Evolutionary conservation across 2,113 vertebrate species (phyloP), one percentile per base, ranked within the genome.

Genomic region (Pagrus major): DNA sequence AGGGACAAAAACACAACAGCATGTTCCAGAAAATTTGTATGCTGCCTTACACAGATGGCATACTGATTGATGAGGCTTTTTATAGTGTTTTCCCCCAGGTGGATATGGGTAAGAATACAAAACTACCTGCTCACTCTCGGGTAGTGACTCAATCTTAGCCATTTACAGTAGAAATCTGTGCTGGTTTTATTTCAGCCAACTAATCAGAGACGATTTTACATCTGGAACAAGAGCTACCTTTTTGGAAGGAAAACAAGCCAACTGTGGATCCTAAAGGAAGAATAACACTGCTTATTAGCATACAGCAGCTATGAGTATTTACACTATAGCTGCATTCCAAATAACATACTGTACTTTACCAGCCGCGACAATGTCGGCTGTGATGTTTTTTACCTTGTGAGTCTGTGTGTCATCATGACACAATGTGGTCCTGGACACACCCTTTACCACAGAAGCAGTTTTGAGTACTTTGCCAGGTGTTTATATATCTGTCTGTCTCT

Each of bases 1-100:
- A 61, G 35, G n/a, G 41, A 76, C 20, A 49, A 52, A 71, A 79
- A 51, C 55, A 52, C 44, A 71, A 16, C 25, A 49, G 39, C n/a
- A 44, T 31, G 12, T 12, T 60, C 2, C 75, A 25, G 52, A 5
- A 73, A 76, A 78, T 27, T 21, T 69, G 42, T 52, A 31, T 9
- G 14, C 31, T 47, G 18, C 37, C 70, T 49, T 75, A 35, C 71
- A 55, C 4, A 3, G 15, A 71, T 20, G 55, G 12, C 31, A 75
- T 51, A 72, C 10, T 55, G 29, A 35, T 41, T 65, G 54, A 81
- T 82, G 68, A 64, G 44, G 46, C 4, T 51, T 78, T 66, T 80
- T 80, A 42, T 46, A 73, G 51, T 60, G 31, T 16, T n/a, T n/a
- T n/a, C 51, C 18, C 42, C 63, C 23, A 35, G 37, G 29, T 33